Evolutionary conservation across 2,113 vertebrate genomes (phyloP), one percentile per base, ranked within the genome.

Genomic region (Chunga burmeisteri): DNA sequence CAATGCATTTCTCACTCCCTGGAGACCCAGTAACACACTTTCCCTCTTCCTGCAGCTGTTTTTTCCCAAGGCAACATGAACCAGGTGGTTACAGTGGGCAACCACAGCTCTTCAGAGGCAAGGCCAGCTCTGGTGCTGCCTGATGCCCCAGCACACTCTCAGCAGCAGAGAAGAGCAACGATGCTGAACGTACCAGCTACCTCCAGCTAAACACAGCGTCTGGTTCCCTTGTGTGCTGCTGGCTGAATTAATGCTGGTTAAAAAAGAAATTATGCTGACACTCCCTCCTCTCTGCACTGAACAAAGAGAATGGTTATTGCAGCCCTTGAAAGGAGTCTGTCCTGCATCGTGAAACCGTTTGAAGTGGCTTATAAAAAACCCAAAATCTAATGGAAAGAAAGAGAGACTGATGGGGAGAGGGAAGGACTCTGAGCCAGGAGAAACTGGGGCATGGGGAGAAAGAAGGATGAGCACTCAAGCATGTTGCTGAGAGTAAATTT

Each of bases 51-150:
- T 61, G 77, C 81, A 81, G 59, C 29, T 23, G 38, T 6, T 18
- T 50, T 29, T 50, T 14, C 84, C 49, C 29, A 13, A 50, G 62
- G 44, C 77, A 63, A 72, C 6, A 50, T 63, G 38, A 49, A 36
- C 8, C 47, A 19, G 38, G 9, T 1, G 29, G 9, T 50, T 3
- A 34, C 50, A 56, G 26, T 0, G 1, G 27, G 63, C 32, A 49
- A 16, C 23, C 13, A 8, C 53, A 53, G 50, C 34, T 52, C 74
- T 58, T 56, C 23, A 7, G 71, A n/a, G 55, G 25, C 18, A 11
- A 34, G 8, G 65, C 9, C 26, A 0, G 2, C 19, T 5, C 61
- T 27, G 47, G 47, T 6, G 30, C 29, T 38, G 55, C 23, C 62
- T 6, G 44, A 23, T 27, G 62, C 17, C 29, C n/a, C 1, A 2